Evolutionary conservation across 2,113 vertebrate genomes (phyloP).

Genomic region (Tiliqua scincoides): DNA sequence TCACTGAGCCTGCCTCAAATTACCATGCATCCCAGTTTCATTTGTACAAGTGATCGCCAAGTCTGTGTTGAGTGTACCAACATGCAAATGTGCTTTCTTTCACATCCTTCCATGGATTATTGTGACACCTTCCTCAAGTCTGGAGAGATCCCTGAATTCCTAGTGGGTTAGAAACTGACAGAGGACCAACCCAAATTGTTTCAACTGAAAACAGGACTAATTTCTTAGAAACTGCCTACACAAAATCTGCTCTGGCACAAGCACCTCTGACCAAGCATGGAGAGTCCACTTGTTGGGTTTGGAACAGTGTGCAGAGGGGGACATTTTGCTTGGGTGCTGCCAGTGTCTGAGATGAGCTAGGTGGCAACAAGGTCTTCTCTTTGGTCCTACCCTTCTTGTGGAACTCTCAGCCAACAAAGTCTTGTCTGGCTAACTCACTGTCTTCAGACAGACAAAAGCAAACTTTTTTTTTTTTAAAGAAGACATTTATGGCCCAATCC

Average conservation of each 20-base stretch:
- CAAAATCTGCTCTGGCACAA: neutral
- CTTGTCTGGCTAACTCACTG: neutral
- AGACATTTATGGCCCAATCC: too few species aligned
- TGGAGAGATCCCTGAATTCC: constrained; percentile 22
- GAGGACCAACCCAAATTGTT: constrained; percentile 38
- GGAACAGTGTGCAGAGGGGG: neutral
- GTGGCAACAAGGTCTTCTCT: neutral
- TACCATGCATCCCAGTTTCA: constrained; percentile 7
- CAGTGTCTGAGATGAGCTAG: neutral
- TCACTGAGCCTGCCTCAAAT: constrained; percentile 8
- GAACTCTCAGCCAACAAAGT: too few species aligned
- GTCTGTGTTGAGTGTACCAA: constrained; percentile 33
- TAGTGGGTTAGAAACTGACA: constrained; percentile 34
- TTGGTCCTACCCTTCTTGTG: neutral
- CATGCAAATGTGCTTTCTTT: constrained; percentile 33
- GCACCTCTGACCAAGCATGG: neutral
- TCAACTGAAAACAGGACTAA: constrained; percentile 34
- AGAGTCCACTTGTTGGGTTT: neutral
- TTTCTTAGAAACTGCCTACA: neutral
- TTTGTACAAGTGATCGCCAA: constrained; percentile 50
- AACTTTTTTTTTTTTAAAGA: too few species aligned
- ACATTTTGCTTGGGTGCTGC: too few species aligned
- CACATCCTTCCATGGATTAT: constrained; percentile 43
- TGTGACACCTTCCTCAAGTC: constrained; percentile 22
- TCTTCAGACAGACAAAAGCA: neutral